phyloP scores from a whole-genome alignment of 2,113 vertebrate species.

The Myotis yumanensis region DNA sequence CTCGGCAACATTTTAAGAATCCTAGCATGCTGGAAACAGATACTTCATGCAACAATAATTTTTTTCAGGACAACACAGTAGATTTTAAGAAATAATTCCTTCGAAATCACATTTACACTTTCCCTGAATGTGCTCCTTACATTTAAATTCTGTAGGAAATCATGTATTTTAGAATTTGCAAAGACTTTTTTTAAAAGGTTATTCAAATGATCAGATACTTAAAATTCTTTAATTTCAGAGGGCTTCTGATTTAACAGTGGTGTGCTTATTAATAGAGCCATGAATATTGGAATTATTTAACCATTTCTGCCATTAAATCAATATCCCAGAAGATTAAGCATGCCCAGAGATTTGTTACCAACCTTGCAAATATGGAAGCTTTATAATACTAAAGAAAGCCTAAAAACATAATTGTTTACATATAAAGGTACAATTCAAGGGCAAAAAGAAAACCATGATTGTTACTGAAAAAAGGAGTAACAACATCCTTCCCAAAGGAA shows the following conservation, averaged over 20 bases:
- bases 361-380: background rate
- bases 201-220: background rate
- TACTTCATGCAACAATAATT: background rate
- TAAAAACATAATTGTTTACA: background rate
- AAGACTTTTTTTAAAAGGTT: constrained; percentile 37
- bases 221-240: background rate
- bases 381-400: constrained; percentile 42
- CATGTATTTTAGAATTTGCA: constrained; percentile 24
- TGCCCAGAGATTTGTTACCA: background rate
- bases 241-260: background rate
- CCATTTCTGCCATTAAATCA: background rate
- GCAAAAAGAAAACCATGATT: constrained; percentile 36
- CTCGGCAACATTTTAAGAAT: constrained; percentile 51
- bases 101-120: constrained; percentile 49
- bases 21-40: constrained; percentile 7
- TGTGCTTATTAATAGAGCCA: background rate
- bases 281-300: background rate
- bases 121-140: constrained; percentile 17
- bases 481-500: background rate
- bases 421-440: background rate
- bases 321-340: background rate
- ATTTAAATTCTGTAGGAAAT: constrained; percentile 59
- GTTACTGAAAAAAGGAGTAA: background rate
- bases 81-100: constrained; percentile 46
- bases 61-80: constrained; percentile 54